Evolutionary conservation across 2,113 vertebrate species (phyloP).

Genomic region (Peromyscus maniculatus): DNA sequence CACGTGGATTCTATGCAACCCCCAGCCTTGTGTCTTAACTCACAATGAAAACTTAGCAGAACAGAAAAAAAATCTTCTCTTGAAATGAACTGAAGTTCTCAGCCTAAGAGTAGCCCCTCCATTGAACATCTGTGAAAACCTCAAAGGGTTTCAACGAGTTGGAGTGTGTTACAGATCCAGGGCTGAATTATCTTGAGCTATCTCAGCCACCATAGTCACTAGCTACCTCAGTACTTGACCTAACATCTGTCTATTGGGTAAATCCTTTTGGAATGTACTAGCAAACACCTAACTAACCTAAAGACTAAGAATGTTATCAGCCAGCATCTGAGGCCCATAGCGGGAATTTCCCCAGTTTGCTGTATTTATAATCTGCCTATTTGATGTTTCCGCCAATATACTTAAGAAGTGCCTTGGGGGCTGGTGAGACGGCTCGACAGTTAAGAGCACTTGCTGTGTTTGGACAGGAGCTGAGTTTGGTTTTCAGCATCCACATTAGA

Average conservation of each 20-base stretch:
- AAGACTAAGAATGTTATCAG: neutral
- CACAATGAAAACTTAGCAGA: neutral
- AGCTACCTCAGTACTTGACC: neutral
- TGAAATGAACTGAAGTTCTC: neutral
- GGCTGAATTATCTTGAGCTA: neutral
- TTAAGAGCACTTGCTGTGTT: neutral
- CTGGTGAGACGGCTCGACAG: neutral
- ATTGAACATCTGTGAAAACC: neutral
- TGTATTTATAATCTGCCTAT: neutral
- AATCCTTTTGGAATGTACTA: neutral
- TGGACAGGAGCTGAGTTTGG: neutral
- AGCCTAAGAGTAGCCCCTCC: neutral
- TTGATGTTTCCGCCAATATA: neutral
- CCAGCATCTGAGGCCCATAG: neutral
- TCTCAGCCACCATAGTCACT: neutral
- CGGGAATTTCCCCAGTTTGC: neutral
- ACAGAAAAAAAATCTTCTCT: neutral
- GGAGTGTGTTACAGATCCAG: neutral
- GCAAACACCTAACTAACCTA: neutral
- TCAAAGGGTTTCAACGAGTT: neutral
- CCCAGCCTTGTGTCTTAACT: neutral
- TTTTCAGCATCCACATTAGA: neutral
- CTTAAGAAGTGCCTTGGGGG: neutral
- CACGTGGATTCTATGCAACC: neutral
- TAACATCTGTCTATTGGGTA: neutral